Evolutionary conservation across 2,888 invertebrate species (phyloP).

Genomic region (Arge pagana): DNA sequence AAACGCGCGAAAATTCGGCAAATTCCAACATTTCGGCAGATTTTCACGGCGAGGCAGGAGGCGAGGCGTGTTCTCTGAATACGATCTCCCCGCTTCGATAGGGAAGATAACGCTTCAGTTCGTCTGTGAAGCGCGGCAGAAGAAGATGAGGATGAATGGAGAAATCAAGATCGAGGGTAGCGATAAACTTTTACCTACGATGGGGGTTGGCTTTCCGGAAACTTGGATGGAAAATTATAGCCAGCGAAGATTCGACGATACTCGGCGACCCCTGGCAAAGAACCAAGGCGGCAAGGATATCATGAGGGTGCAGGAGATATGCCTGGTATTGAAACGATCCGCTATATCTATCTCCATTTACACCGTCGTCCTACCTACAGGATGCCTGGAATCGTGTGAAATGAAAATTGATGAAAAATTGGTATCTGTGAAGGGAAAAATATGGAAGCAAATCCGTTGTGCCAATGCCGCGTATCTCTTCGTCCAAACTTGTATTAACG

Average conservation of each 20-base stretch:
- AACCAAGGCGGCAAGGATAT: conserved; percentile 11
- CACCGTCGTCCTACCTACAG: too few species aligned
- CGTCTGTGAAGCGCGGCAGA: background rate
- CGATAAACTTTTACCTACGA: conserved; percentile 1
- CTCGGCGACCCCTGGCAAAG: conserved; percentile 4
- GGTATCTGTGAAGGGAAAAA: too few species aligned
- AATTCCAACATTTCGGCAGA: conserved; percentile 26
- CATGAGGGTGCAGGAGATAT: background rate
- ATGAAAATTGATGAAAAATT: too few species aligned
- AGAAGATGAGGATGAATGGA: conserved; percentile 1
- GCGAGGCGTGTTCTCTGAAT: background rate
- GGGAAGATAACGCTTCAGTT: background rate
- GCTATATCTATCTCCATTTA: too few species aligned
- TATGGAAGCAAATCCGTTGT: too few species aligned
- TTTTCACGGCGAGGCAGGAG: conserved; percentile 26
- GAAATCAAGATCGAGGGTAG: conserved; percentile 4
- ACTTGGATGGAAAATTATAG: background rate
- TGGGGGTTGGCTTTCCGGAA: conserved; percentile 1
- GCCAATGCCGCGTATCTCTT: too few species aligned
- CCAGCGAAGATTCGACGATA: conserved; percentile 8
- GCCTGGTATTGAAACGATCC: background rate
- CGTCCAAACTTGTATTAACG: too few species aligned
- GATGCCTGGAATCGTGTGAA: too few species aligned
- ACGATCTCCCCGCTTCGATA: background rate
- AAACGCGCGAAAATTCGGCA: conserved; percentile 15